Conservation (phyloP, 2,113 vertebrate genomes). For the Ancistrus triradiatus region DNA sequence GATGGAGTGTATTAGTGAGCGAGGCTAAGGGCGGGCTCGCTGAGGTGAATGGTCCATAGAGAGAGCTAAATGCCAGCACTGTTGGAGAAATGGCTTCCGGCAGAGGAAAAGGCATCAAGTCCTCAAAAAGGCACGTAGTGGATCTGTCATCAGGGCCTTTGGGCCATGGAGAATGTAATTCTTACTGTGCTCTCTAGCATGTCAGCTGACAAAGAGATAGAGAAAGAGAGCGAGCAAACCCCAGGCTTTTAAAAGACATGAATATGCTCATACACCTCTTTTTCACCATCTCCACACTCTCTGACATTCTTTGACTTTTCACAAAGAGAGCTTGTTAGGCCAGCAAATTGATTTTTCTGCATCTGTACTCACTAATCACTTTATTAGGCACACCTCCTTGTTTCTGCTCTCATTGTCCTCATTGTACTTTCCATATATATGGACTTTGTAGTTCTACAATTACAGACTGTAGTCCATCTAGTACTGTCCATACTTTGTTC, state of each 20-base stretch:
- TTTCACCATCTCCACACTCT: conserved; percentile 6
- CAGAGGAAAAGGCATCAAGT: conserved; percentile 20
- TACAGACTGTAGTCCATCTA: too few species aligned
- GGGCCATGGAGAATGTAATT: conserved; percentile 30
- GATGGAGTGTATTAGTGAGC: neutral
- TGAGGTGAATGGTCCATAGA: conserved; percentile 50
- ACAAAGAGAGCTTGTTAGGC: conserved; percentile 30
- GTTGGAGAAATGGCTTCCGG: conserved; percentile 34
- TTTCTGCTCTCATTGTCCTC: too few species aligned
- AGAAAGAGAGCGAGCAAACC: conserved; percentile 3
- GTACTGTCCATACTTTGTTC: too few species aligned
- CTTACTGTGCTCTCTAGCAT: conserved; percentile 28
- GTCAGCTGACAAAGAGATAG: conserved; percentile 20
- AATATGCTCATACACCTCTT: conserved; percentile 29
- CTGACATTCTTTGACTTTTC: conserved; percentile 50
- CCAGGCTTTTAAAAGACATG: conserved; percentile 41
- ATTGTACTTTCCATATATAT: too few species aligned
- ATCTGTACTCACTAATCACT: too few species aligned
- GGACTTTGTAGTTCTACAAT: too few species aligned
- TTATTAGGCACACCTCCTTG: too few species aligned
- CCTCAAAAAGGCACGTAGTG: conserved; percentile 9
- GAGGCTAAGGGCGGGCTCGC: conserved; percentile 9
- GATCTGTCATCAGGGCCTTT: conserved; percentile 26
- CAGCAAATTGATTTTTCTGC: conserved; percentile 45
- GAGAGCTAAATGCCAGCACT: conserved; percentile 49